Conservation (phyloP, 2,113 vertebrate genomes). For the Gobio gobio region DNA sequence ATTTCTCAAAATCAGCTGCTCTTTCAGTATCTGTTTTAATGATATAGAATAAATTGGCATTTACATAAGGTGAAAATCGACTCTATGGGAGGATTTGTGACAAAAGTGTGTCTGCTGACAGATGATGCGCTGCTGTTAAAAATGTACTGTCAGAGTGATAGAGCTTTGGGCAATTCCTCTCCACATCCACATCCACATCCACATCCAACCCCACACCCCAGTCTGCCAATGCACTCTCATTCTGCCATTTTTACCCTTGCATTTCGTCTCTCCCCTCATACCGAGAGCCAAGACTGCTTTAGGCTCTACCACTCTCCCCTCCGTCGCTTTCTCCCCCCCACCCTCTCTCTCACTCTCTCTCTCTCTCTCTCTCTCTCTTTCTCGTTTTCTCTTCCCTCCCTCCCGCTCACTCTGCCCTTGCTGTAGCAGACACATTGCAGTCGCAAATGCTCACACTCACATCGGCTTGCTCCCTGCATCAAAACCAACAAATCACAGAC, state of each 20-base stretch:
- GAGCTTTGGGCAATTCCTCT: neutral
- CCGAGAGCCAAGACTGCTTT: constrained; percentile 45
- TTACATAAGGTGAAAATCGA: neutral
- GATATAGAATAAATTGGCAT: neutral
- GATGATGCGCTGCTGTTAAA: neutral
- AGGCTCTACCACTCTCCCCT: constrained; percentile 36
- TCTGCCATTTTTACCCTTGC: constrained; percentile 40
- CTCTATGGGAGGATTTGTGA: neutral
- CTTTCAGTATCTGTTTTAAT: neutral
- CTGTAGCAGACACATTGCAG: constrained; percentile 59
- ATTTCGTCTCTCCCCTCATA: constrained; percentile 43
- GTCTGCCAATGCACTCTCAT: neutral
- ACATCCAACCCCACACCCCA: neutral
- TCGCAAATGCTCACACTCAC: constrained; percentile 39
- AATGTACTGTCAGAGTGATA: neutral
- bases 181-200: neutral
- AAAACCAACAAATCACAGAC: constrained; percentile 53
- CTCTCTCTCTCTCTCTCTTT: constrained; percentile 19
- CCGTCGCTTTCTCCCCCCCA: neutral
- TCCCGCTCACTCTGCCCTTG: constrained; percentile 51
- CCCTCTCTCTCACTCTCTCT: neutral
- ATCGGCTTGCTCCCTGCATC: constrained; percentile 53
- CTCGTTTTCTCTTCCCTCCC: constrained; percentile 22
- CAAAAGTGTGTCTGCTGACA: neutral
- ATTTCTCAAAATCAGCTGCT: neutral